These are phyloP conservation scores for Caenorhabditis latens DNA, from an alignment of 1,140 invertebrate genomes.

Conservation along the genomic window DNA sequence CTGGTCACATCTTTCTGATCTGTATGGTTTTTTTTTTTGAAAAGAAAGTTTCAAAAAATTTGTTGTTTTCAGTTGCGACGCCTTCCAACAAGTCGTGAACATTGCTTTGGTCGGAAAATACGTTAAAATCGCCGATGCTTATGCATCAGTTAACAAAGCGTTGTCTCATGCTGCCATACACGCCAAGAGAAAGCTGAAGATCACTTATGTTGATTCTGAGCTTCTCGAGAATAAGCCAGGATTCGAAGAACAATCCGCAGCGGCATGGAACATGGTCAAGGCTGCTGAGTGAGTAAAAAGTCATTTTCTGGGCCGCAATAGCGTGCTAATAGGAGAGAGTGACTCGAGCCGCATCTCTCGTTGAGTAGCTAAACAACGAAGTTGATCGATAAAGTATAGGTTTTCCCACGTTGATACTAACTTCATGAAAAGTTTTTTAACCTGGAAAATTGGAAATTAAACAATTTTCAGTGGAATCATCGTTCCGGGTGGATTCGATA, in stretches of 20 bases:
- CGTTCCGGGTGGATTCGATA: conserved; percentile 96
- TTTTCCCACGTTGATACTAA: too few relatives aligned
- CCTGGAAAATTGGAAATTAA: too few relatives aligned
- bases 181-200: conserved; percentile 85
- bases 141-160: conserved; percentile 95
- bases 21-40: conserved; percentile 76
- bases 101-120: conserved; percentile 99
- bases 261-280: conserved; percentile 92
- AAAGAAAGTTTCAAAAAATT: background rate
- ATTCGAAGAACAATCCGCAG: conserved; percentile 86
- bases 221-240: conserved; percentile 84
- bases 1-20: conserved; percentile 90
- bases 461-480: conserved; percentile 85
- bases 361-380: too few relatives aligned
- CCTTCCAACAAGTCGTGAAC: conserved; percentile 85
- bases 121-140: conserved; percentile 93
- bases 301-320: conserved; percentile 24
- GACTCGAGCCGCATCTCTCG: too few relatives aligned
- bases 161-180: conserved; percentile 90
- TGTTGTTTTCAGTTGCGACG: conserved; percentile 82
- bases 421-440: too few relatives aligned
- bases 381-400: too few relatives aligned
- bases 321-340: too few relatives aligned
- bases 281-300: conserved; percentile 84
- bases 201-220: conserved; percentile 87